phyloP scores from a whole-genome alignment of 2,888 invertebrate species.

The Drosophila imparisetae region DNA sequence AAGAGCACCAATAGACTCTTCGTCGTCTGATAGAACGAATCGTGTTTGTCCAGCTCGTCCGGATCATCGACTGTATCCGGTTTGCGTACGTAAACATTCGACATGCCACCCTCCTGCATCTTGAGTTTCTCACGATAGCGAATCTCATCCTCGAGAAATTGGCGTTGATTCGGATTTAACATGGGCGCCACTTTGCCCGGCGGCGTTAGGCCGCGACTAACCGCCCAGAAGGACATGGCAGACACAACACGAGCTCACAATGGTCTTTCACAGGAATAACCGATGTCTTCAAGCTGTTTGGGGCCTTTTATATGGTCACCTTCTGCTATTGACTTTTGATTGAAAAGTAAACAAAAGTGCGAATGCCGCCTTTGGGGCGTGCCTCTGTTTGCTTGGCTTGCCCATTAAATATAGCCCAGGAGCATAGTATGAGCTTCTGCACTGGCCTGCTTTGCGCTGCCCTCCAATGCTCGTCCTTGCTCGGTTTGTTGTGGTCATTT shows the following conservation, averaged over 20 bases:
- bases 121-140: conserved; percentile 81
- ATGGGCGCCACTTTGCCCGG: conserved; percentile 79
- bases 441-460: background rate
- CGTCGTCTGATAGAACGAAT: conserved; percentile 89
- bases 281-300: conserved; percentile 12
- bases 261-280: conserved; percentile 9
- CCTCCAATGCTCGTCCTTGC: background rate
- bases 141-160: conserved; percentile 83
- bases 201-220: conserved; percentile 68
- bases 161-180: conserved; percentile 85
- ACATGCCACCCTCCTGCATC: conserved; percentile 66
- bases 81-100: conserved; percentile 80
- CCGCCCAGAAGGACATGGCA: conserved; percentile 82
- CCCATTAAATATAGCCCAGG: conserved; percentile 66
- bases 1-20: conserved; percentile 89
- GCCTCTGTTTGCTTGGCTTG: conserved; percentile 54
- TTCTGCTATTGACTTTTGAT: conserved; percentile 76
- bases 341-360: conserved; percentile 73
- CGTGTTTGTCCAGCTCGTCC: conserved; percentile 87
- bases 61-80: conserved; percentile 85
- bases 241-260: conserved; percentile 18
- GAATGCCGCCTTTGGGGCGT: conserved; percentile 58
- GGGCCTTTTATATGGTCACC: conserved; percentile 44
- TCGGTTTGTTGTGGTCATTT: conserved; percentile 65
- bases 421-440: background rate